Percentiles rank a stretch among this genome's conserved stretches.
Conservation (phyloP, 2,888 invertebrate species). For the Copidosoma aretas region DNA sequence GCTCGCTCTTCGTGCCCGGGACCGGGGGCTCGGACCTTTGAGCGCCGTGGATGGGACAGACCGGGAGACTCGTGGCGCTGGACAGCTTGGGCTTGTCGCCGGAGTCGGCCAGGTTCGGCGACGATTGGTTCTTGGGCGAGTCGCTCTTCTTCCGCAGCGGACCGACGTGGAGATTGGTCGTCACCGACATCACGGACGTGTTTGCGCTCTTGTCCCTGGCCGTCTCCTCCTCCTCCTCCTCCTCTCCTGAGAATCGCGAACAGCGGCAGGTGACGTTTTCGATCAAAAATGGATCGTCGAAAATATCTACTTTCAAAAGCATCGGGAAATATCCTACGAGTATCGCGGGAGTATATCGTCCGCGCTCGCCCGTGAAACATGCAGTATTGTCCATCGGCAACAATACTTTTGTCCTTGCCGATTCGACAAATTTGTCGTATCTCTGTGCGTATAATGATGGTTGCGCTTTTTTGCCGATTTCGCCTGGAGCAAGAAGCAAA, state of each 20-base stretch:
- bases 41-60: slow-evolving; percentile 51
- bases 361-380: no score
- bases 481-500: no score
- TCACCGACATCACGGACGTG: slow-evolving; percentile 45
- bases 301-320: no score
- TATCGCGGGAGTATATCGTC: no score
- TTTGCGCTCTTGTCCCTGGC: slow-evolving; percentile 45
- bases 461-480: no score
- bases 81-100: slow-evolving; percentile 44
- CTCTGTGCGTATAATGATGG: no score
- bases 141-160: slow-evolving; percentile 54
- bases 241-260: slow-evolving; percentile 46
- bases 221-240: slow-evolving; percentile 42
- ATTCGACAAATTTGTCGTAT: no score
- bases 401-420: no score
- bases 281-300: no score
- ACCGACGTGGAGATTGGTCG: slow-evolving; percentile 58
- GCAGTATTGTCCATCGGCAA: no score
- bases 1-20: slow-evolving; percentile 40
- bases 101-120: slow-evolving; percentile 48
- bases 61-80: slow-evolving; percentile 39
- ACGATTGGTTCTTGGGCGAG: slow-evolving; percentile 50
- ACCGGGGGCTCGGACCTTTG: slow-evolving; percentile 2
- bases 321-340: no score
- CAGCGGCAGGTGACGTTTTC: no score